Conservation (phyloP, 2,113 vertebrate genomes). For the Probosciger aterrimus region DNA sequence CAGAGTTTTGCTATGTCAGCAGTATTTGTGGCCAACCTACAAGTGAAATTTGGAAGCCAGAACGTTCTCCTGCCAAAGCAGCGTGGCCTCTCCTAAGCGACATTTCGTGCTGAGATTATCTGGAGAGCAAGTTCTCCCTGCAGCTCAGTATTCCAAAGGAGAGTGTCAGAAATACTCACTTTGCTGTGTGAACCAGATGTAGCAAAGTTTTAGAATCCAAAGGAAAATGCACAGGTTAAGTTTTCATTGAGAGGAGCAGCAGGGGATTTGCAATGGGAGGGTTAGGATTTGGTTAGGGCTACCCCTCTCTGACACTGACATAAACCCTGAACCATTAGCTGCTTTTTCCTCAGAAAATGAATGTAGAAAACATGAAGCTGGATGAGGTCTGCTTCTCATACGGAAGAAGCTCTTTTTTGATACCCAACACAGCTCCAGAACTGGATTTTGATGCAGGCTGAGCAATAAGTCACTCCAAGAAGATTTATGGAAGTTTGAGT, state of each 20-base stretch:
- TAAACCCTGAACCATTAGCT: not conserved
- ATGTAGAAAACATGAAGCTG: not conserved
- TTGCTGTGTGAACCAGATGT: not conserved
- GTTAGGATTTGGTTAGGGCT: not conserved
- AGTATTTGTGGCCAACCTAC: slow-evolving; percentile 51
- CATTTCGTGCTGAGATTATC: not conserved
- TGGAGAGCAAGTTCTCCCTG: not conserved
- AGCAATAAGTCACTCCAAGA: slow-evolving; percentile 25
- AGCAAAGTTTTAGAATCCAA: not conserved
- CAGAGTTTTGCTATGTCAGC: slow-evolving; percentile 25
- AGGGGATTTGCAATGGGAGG: not conserved
- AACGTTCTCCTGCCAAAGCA: slow-evolving; percentile 46
- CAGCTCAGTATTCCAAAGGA: not conserved
- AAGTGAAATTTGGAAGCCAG: slow-evolving; percentile 51
- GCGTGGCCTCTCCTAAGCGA: not conserved
- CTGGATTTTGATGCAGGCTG: not conserved
- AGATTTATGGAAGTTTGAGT: slow-evolving; percentile 29
- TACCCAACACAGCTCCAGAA: not conserved
- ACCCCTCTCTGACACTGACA: not conserved
- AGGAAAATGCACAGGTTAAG: not conserved
- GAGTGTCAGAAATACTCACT: not conserved
- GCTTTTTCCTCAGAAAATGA: not conserved
- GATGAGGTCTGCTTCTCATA: not conserved
- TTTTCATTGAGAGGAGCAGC: not conserved
- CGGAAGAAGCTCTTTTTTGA: not conserved